Base-by-base conservation (phyloP, 1,140 invertebrate genomes). In the Euwallacea fornicatus region DNA sequence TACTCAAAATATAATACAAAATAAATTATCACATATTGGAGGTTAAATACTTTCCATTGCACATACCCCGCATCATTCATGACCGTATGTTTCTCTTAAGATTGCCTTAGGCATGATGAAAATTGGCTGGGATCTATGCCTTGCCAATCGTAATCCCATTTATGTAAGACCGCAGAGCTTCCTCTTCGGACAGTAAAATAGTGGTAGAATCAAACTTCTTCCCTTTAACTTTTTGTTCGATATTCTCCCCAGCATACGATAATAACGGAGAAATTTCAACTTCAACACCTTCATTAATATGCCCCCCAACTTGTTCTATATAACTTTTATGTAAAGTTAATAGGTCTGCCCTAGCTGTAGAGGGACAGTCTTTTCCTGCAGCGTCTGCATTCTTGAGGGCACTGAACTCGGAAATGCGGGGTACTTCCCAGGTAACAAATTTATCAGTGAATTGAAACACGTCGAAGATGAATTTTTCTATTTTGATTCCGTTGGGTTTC, bases 391-490 rank as follows among this genome's bases (percentile, higher is more conserved):
- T 99, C 81, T 99, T 99, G 71, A 99, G 80, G 0, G 98, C 96
- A 78, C 96, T 96, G 81, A 99, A 99, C 81, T 99, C 98, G 69
- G 93, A 91, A 75, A 96, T 91, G 59, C 97, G 86, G 0, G 90
- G 85, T 0, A 97, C 97, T 86, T 98, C 94, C 90, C 97, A 96
- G 4, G 94, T 94, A 15, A 92, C 93, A 79, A 99, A 96, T 75
- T 91, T 92, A 82, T 92, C 87, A 0, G 95, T 87, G 82, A 96
- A 97, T 77, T 93, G 91, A 81, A 99, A 99, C 0, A 98, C 96
- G 84, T 99, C 98, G 81, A 99, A 99, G 2, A 99, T 92, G 82
- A 99, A 99, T 83, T 99, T 99, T 78, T 99, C 98, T 81, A 99
- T 93, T 86, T 99, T 99, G 72, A 99, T 96, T 16, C 97, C 98